Percentiles rank a stretch among this genome's conserved stretches.
These are phyloP conservation scores for Mus caroli DNA, from an alignment of 2,797 vertebrate species.

Conservation along the genomic window DNA sequence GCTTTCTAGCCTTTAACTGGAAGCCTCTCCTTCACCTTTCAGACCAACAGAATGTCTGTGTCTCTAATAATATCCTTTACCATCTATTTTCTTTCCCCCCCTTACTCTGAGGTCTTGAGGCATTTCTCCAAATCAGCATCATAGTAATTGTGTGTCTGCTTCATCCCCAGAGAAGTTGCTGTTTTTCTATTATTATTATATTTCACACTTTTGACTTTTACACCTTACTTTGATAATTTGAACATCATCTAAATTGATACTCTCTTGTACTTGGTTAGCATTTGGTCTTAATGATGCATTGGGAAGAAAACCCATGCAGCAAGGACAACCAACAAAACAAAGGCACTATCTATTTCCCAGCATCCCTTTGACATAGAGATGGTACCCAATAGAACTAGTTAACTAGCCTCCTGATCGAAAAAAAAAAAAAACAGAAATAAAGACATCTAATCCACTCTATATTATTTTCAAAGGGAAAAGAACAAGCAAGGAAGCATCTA, in stretches of 20 bases:
- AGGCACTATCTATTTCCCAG: background rate
- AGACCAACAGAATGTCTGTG: background rate
- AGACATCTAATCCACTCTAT: background rate
- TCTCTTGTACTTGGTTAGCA: background rate
- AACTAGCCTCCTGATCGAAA: background rate
- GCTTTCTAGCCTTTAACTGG: background rate
- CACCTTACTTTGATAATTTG: background rate
- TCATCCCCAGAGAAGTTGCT: too few species aligned
- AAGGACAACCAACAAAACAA: background rate
- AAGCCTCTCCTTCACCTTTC: background rate
- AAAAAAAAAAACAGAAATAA: background rate
- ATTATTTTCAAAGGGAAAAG: background rate
- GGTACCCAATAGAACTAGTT: background rate
- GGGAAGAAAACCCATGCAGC: background rate
- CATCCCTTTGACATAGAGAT: background rate
- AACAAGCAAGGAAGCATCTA: background rate
- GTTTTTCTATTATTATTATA: background rate
- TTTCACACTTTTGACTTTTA: background rate
- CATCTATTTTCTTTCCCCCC: background rate
- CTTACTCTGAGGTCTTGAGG: background rate
- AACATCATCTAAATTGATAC: background rate
- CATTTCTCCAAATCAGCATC: background rate
- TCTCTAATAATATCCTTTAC: background rate
- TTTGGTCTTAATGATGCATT: background rate
- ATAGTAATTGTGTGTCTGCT: background rate